Evolutionary conservation across 2,113 vertebrate genomes (phyloP), one percentile per base, ranked within the genome.

Genomic region (Campylomormyrus numenius): DNA sequence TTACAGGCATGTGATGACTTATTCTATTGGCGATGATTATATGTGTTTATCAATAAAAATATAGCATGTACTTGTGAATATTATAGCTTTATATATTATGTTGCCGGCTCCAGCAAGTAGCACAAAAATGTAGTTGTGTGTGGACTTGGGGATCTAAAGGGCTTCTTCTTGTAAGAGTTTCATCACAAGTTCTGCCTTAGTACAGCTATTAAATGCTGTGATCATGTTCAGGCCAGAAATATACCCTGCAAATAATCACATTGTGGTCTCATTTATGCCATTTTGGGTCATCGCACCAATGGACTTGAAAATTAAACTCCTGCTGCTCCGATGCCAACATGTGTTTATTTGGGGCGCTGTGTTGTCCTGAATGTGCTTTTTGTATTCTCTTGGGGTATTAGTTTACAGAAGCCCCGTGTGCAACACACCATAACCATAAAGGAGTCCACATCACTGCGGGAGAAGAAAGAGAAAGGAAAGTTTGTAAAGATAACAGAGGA

Each of bases 401-500:
- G 92, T 94, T 95, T 95, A 92, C 62, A 88, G 9, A 48, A 92
- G 62, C 50, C 91, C 87, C 91, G 91, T 92, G 92, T 94, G 92
- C 90, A 87, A 88, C 85, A 88, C 90, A 91, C 89, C 87, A 87
- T 48, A 88, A 66, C 90, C 91, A 92, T 91, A 91, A 93, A 92
- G 90, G 90, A 92, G 92, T 92, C 91, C 91, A 89, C 90, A 88
- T 92, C 91, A 90, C 90, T 1, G 74, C 90, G 89, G 88, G 89
- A n/a, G 85, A 88, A 91, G 83, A 89, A 83, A 89, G 77, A 56
- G 35, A 89, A 80, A 21, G 94, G 95, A 95, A 96, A 95, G 94
- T 95, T 92, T 94, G 95, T 91, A 92, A 94, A 95, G 95, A 97
- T 97, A 97, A 96, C 94, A 94, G 91, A 95, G 96, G 96, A 96